A percentile compares a stretch with the other conserved stretches of the same genome.
Conservation (phyloP, 2,797 vertebrate species). For the Coccyzus lansbergi region DNA sequence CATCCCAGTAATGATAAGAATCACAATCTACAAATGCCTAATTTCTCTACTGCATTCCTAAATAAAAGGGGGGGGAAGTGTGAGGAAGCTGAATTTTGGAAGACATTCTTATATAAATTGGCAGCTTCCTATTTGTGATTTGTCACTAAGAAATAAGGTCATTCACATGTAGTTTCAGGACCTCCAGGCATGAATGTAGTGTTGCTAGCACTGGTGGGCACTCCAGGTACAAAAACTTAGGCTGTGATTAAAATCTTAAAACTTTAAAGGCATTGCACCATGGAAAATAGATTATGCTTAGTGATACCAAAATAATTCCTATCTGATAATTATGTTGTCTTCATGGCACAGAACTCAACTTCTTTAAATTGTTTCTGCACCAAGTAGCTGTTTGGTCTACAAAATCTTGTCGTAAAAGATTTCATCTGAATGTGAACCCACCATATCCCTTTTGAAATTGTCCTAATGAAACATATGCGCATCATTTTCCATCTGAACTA, state of each 20-base stretch:
- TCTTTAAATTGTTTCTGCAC: background rate
- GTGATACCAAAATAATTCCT: background rate
- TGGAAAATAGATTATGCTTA: background rate
- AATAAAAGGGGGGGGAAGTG: background rate
- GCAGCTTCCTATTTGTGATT: background rate
- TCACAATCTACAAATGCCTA: background rate
- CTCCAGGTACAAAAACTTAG: background rate
- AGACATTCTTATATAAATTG: background rate
- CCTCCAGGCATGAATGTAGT: background rate
- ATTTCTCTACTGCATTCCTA: background rate
- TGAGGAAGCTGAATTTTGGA: background rate
- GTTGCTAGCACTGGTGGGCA: background rate
- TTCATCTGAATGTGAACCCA: background rate
- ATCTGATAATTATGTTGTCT: background rate
- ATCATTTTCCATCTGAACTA: background rate
- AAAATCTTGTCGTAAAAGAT: background rate
- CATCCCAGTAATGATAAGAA: constrained; percentile 32
- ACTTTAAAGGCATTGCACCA: background rate
- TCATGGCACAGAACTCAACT: background rate
- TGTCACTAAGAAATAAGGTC: background rate
- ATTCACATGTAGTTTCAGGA: background rate
- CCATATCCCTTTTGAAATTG: background rate
- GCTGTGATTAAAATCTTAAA: background rate
- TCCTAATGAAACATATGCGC: background rate
- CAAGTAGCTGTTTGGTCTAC: background rate